Base-by-base conservation (phyloP, 2,113 vertebrate genomes). In the Lasiurus borealis region DNA sequence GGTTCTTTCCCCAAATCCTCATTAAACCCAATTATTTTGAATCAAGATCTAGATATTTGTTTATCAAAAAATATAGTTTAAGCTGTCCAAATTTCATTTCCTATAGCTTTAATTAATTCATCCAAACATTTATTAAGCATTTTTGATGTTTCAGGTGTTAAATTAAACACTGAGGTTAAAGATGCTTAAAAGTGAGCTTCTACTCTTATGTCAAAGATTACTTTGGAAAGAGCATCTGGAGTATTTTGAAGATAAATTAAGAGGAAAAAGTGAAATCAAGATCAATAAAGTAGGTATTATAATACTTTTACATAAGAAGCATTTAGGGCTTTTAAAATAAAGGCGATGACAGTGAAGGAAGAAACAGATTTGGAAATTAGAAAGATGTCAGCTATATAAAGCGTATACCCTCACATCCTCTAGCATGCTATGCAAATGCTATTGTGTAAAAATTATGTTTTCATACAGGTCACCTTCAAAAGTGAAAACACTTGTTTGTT, bases 21-120 rank as follows among this genome's bases (percentile, higher is more conserved):
- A 68, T 69, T 8, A 36, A 73, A 73, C 9, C 14, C 36, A 69
- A 69, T 31, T 64, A 64, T 85, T 90, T 44, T 57, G 2, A 66
- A 80, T 76, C 14, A 64, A 96, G 95, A 77, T 23, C 62, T 86
- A 16, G 27, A 9, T 62, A 78, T 44, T 93, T 68, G 25, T 73
- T 88, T 71, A 62, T 34, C 54, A 81, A 87, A 81, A 77, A 68
- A 31, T 19, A 19, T 85, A 71, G 34, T 77, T 92, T 57, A 90
- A 85, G 68, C 7, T 82, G 21, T 34, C 44, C n/a, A 82, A 89
- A 95, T 62, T 77, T 29, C 11, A 92, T 40, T 16, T 54, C 27
- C 25, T 40, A 2, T 15, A 82, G 36, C n/a, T 57, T 76, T 21
- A 72, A 91, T 82, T 78, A 95, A 87, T 77, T 91, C 27, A 89